Evolutionary conservation across 2,888 invertebrate species (phyloP), one percentile per base, ranked within the genome.

Genomic region (Allolobophora icterica): DNA sequence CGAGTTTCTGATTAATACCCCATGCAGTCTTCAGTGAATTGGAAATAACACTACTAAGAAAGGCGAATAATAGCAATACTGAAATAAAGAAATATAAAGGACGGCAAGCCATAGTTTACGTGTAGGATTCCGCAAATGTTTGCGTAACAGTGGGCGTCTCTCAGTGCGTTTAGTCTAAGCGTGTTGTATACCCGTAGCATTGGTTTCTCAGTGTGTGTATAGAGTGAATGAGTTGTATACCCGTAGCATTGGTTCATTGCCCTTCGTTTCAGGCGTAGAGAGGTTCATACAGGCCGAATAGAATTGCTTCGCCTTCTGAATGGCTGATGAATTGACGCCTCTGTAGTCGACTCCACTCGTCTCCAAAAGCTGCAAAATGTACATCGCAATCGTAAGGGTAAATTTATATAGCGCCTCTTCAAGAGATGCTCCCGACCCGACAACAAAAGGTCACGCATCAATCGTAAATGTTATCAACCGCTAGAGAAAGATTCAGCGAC

Each of bases 271-370:
- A n/a, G 94, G 93, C 5, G 90, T 91, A 15, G 92, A 84, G 34
- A 91, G 91, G 92, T 94, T 93, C 94, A 94, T 93, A 92, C 94
- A 95, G 34, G 93, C 91, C 15, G 92, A 84, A 91, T 93, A 94
- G 90, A 92, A 94, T 0, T 58, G 42, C 91, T 93, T 94, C 33
- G 93, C 92, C 92, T 94, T 95, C 34, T 92, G 91, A 19, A 95
- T 91, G 6, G 94, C 93, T n/a, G 93, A 93, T 2, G 94, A 94
- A 4, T 93, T 91, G 40, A 92, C 87, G 0, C 94, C 94, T 90
- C 93, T 93, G 58, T 93, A 93, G 34, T 91, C 89, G 30, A 89
- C 58, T 35, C 93, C 93, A 15, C 91, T 90, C 0, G 90, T 90
- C 8, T 93, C 92, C 84, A 94, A 71, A 15, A 94, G 91, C 94